Conservation (phyloP, 2,888 invertebrate genomes). For the Phaedon cochleariae region DNA sequence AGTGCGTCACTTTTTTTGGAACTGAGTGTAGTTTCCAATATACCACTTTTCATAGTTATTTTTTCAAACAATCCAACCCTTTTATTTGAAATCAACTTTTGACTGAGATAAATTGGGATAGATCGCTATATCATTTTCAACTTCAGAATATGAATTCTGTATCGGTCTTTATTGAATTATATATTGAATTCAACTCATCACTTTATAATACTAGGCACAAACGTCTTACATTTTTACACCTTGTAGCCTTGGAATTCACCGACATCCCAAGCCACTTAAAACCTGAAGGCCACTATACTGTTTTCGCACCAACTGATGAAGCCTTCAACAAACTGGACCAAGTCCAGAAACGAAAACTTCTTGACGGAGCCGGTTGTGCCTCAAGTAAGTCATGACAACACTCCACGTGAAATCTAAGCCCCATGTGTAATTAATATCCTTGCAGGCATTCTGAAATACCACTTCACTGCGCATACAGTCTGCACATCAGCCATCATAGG, state of each 20-base stretch:
- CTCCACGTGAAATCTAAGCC: background rate
- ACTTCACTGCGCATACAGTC: slow-evolving; percentile 73
- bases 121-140: too few species aligned
- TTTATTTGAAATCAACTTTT: too few species aligned
- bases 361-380: slow-evolving; percentile 68
- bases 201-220: too few species aligned
- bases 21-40: too few species aligned
- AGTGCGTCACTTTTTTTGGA: too few species aligned
- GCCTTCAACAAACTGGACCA: slow-evolving; percentile 71
- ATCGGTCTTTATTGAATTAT: too few species aligned
- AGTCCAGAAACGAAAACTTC: slow-evolving; percentile 64
- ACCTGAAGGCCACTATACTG: slow-evolving; percentile 67
- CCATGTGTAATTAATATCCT: background rate
- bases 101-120: too few species aligned
- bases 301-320: slow-evolving; percentile 73
- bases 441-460: slow-evolving; percentile 72
- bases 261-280: slow-evolving; percentile 66
- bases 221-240: too few species aligned
- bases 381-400: slow-evolving; percentile 63
- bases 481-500: slow-evolving; percentile 70
- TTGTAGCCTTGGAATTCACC: slow-evolving; percentile 68
- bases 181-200: too few species aligned
- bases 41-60: too few species aligned
- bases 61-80: too few species aligned
- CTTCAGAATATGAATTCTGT: too few species aligned